Conservation (phyloP, 2,888 invertebrate species). For the Rhamnusium bicolor region DNA sequence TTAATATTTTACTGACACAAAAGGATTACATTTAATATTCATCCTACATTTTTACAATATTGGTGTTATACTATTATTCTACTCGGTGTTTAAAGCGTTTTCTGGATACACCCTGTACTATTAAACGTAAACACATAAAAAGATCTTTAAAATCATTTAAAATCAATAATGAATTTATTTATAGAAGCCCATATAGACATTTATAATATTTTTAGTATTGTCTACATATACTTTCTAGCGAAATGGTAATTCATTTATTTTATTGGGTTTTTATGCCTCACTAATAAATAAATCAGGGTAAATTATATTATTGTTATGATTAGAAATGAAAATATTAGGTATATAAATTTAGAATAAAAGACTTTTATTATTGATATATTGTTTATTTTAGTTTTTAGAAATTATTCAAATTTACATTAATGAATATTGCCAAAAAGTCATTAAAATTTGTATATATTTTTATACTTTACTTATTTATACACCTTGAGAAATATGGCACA, state of each 20-base stretch:
- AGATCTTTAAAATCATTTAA: neutral
- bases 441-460: neutral
- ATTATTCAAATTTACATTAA: neutral
- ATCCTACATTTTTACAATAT: neutral
- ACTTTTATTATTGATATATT: slow-evolving; percentile 22
- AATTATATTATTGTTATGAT: slow-evolving; percentile 28
- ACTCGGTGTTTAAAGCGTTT: neutral
- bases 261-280: slow-evolving; percentile 15
- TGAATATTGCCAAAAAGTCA: neutral
- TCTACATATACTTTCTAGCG: slow-evolving; percentile 1
- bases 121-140: neutral
- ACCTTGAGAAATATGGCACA: neutral
- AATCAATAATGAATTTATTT: slow-evolving; percentile 5
- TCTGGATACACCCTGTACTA: neutral
- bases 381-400: slow-evolving; percentile 19
- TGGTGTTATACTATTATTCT: neutral
- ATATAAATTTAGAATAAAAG: slow-evolving; percentile 18
- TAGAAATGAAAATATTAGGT: slow-evolving; percentile 24
- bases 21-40: neutral
- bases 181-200: slow-evolving; percentile 14
- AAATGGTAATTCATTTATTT: slow-evolving; percentile 22
- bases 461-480: neutral
- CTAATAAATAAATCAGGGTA: slow-evolving; percentile 26
- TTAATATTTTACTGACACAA: neutral
- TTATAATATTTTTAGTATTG: slow-evolving; percentile 14